Evolutionary conservation across 2,113 vertebrate species (phyloP).

Genomic region (Perca schrenkii): DNA sequence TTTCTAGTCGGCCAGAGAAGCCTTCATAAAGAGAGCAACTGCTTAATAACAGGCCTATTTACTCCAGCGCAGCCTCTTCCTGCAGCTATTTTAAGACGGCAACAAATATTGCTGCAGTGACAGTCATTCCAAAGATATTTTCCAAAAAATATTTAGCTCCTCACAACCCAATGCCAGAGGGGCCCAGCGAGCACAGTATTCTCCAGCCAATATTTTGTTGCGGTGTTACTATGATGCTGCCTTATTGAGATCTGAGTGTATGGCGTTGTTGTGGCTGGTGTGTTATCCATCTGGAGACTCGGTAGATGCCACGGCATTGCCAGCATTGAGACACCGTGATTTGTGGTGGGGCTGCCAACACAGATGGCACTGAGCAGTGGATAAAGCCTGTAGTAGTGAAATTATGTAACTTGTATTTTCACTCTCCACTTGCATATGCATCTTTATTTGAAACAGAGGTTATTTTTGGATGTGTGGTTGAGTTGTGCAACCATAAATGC

Average conservation of each 20-base stretch:
- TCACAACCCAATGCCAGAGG: conserved; percentile 8
- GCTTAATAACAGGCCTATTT: conserved; percentile 69
- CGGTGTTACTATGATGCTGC: conserved; percentile 18
- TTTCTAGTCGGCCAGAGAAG: conserved; percentile 27
- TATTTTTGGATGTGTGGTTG: neutral
- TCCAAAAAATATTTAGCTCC: conserved; percentile 58
- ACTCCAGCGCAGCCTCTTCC: conserved; percentile 43
- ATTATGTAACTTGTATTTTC: conserved; percentile 14
- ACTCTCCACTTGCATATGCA: neutral
- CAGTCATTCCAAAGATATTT: conserved; percentile 48
- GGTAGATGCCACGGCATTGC: conserved; percentile 33
- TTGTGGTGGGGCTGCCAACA: conserved; percentile 44
- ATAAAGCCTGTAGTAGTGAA: conserved; percentile 11
- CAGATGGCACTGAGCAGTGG: conserved; percentile 61
- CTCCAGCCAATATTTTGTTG: conserved; percentile 13
- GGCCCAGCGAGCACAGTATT: conserved; percentile 21
- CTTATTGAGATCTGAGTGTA: conserved; percentile 28
- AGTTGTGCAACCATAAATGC: neutral
- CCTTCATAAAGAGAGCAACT: conserved; percentile 48
- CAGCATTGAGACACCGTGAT: conserved; percentile 52
- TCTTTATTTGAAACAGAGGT: neutral
- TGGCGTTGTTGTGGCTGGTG: conserved; percentile 43
- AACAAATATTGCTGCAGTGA: conserved; percentile 51
- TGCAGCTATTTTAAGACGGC: conserved; percentile 69
- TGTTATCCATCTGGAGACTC: conserved; percentile 67